Conservation (phyloP, 2,888 invertebrate genomes). For the Diaphora mendica region DNA sequence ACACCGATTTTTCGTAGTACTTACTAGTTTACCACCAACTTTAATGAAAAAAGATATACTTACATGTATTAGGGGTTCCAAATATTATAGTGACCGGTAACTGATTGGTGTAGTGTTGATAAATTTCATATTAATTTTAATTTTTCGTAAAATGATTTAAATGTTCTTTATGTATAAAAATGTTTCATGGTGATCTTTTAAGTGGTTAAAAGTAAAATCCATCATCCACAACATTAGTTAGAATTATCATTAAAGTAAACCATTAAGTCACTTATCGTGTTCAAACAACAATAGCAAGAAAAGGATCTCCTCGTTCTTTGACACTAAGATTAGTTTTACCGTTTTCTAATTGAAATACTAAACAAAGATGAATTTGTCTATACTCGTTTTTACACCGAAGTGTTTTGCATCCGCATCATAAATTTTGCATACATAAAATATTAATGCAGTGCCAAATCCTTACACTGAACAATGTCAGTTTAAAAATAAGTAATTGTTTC, state of each 20-base stretch:
- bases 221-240: not conserved
- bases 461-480: constrained; percentile 37
- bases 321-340: not conserved
- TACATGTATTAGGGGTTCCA: too few species aligned
- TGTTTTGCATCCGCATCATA: constrained; percentile 1
- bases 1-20: too few species aligned
- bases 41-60: too few species aligned
- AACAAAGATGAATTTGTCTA: not conserved
- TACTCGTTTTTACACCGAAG: not conserved
- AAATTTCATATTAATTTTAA: too few species aligned
- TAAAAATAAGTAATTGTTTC: constrained; percentile 45
- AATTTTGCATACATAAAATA: constrained; percentile 21
- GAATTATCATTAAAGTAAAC: not conserved
- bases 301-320: not conserved
- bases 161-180: too few species aligned
- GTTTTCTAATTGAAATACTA: not conserved
- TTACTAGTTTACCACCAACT: too few species aligned
- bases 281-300: not conserved
- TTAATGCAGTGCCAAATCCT: constrained; percentile 25
- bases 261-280: not conserved
- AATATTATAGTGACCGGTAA: too few species aligned
- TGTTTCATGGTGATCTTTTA: not conserved
- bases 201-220: not conserved
- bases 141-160: too few species aligned
- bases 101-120: too few species aligned